Conservation (phyloP, 2,113 vertebrate species). For the Genyomyrus donnyi region DNA sequence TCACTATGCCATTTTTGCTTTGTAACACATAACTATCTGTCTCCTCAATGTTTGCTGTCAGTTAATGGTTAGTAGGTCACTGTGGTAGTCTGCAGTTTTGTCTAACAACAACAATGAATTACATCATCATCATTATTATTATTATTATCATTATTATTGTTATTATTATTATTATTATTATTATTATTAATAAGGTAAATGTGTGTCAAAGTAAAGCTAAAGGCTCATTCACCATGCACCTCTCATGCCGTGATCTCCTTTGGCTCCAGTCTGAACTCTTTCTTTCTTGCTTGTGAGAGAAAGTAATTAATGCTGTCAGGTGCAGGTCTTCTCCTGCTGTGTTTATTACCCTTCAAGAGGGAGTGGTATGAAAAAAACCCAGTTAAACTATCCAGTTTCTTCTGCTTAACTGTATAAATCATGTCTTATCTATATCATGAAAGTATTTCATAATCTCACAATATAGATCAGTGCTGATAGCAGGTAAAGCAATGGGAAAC, state of each 20-base stretch:
- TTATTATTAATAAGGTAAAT: neutral
- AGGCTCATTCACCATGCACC: neutral
- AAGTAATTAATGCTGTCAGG: slow-evolving; percentile 10
- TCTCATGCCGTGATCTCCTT: neutral
- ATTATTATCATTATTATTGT: neutral
- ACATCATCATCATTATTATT: neutral
- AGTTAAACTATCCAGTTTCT: neutral
- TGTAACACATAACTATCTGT: neutral
- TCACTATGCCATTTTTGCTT: neutral
- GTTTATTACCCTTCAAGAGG: slow-evolving; percentile 3
- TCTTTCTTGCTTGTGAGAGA: neutral
- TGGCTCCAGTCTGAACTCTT: neutral
- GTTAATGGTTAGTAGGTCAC: neutral
- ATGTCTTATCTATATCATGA: neutral
- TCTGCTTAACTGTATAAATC: neutral
- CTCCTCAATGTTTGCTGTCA: neutral
- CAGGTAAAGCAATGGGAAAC: neutral
- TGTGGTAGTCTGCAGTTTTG: neutral
- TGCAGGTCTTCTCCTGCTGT: neutral
- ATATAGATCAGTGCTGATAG: neutral
- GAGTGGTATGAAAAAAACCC: neutral
- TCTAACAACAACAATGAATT: neutral
- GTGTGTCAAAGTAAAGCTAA: neutral
- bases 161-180: neutral
- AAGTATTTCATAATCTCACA: neutral